Evolutionary conservation across 2,888 invertebrate species (phyloP), one percentile per base, ranked within the genome.

Genomic region (Drosophila helvetica): DNA sequence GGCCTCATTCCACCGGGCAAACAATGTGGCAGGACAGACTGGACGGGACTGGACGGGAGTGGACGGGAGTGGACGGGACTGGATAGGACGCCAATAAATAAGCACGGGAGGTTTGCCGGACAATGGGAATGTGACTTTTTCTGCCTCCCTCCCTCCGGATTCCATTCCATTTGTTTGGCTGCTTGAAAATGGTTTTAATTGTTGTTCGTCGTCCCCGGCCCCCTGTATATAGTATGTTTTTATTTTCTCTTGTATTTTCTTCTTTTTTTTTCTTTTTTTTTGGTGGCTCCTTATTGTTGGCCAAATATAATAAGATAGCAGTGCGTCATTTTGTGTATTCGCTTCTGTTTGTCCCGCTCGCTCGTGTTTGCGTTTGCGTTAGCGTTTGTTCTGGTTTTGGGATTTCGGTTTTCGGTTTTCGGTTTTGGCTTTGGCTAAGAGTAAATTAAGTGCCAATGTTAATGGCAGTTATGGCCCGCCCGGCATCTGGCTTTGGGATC

Each of bases 361-460:
- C 33, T 12, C 33, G 33, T 58, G 69, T 60, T 69, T 60, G 69
- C 5, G 22, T 22, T 22, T 22, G 22, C 4, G 22, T 22, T 22
- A 19, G 19, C 54, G 62, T 70, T 73, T 74, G 73, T 73, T 88
- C 88, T 86, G 88, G 82, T 85, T 80, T 78, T 22, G 22, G 22
- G 22, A 22, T 22, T 22, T 84, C 66, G 87, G 66, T 50, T 68
- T 55, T 66, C 1, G 38, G 38, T 38, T 73, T 88, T 83, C 82
- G 88, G 82, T 85, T 80, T 68, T 68, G 38, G 38, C 38, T 38
- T 68, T 50, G 66, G 79, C 86, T 77, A 68, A 83, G 77, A 88
- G 83, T 86, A 83, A 86, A 83, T 83, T 88, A 88, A 83, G 88
- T 83, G 83, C 78, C 83, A 83, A 83, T 88, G 83, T 86, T 83